phyloP scores from a whole-genome alignment of 2,888 invertebrate species.

The Nebria brevicollis region DNA sequence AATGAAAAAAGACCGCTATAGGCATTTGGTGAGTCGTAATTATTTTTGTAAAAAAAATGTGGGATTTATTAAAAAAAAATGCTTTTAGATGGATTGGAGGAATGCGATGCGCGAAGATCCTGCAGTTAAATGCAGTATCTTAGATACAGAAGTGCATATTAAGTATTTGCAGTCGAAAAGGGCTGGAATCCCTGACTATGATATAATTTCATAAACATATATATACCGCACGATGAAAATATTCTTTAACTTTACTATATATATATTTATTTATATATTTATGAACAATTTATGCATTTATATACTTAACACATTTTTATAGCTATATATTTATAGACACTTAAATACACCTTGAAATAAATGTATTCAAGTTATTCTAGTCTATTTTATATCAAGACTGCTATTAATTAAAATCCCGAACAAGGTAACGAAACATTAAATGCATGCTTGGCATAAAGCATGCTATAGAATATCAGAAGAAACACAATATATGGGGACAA shows the following conservation, averaged over 20 bases:
- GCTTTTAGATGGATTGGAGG: conserved; percentile 73
- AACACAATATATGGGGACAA: too few species aligned
- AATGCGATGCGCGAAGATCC: conserved; percentile 75
- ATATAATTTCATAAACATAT: conserved; percentile 56
- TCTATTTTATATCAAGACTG: too few species aligned
- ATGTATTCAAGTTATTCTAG: too few species aligned
- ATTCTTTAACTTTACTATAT: background rate
- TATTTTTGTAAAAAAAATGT: too few species aligned
- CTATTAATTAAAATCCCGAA: too few species aligned
- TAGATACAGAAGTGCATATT: conserved; percentile 76
- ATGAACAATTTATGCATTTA: background rate
- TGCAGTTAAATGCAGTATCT: conserved; percentile 73
- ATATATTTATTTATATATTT: background rate
- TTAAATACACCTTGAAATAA: background rate
- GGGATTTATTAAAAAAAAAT: too few species aligned
- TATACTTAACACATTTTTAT: background rate
- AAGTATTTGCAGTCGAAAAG: conserved; percentile 74
- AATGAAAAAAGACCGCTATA: conserved; percentile 73
- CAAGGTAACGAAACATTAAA: too few species aligned
- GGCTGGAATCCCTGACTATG: conserved; percentile 76
- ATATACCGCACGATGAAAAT: conserved; percentile 3
- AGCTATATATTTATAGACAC: background rate
- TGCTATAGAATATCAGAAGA: too few species aligned
- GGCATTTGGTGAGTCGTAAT: conserved; percentile 67
- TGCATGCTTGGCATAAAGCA: too few species aligned